A percentile compares a stretch with the other conserved stretches of the same genome.
Conservation (phyloP, 2,888 invertebrate genomes). For the Poecilus cupreus region DNA sequence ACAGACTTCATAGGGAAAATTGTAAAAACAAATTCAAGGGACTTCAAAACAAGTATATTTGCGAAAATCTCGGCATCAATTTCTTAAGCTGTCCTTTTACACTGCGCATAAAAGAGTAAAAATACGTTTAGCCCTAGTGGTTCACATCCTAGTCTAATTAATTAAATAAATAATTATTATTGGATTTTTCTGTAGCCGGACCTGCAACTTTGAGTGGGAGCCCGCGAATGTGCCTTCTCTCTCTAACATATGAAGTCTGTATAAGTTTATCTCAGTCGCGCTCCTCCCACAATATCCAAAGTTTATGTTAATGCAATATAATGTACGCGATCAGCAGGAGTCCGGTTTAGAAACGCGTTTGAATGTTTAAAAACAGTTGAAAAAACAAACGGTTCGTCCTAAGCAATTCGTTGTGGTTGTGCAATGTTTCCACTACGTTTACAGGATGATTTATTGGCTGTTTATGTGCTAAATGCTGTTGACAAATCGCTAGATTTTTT, state of each 20-base stretch:
- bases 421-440: conserved; percentile 22
- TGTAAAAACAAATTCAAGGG: too few relatives aligned
- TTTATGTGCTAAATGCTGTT: conserved; percentile 25
- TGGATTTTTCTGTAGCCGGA: neutral
- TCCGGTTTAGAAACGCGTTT: conserved; percentile 40
- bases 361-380: conserved; percentile 21
- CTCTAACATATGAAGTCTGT: neutral
- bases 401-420: conserved; percentile 24
- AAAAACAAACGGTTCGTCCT: conserved; percentile 26
- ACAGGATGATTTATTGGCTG: conserved; percentile 22
- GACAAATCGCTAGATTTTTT: conserved; percentile 28
- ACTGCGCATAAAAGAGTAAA: too few relatives aligned
- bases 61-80: too few relatives aligned
- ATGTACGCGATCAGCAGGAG: conserved; percentile 44
- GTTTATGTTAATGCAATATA: conserved; percentile 57
- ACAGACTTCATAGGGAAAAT: too few relatives aligned
- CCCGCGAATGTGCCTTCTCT: conserved; percentile 1
- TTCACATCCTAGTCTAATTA: too few relatives aligned
- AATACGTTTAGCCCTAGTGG: too few relatives aligned
- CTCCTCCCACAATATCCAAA: conserved; percentile 52
- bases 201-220: neutral
- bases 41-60: too few relatives aligned
- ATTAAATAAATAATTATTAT: too few relatives aligned
- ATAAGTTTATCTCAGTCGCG: neutral
- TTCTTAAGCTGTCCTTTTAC: too few relatives aligned